Conservation (phyloP, 2,888 invertebrate species). For the Tiphia femorata region DNA sequence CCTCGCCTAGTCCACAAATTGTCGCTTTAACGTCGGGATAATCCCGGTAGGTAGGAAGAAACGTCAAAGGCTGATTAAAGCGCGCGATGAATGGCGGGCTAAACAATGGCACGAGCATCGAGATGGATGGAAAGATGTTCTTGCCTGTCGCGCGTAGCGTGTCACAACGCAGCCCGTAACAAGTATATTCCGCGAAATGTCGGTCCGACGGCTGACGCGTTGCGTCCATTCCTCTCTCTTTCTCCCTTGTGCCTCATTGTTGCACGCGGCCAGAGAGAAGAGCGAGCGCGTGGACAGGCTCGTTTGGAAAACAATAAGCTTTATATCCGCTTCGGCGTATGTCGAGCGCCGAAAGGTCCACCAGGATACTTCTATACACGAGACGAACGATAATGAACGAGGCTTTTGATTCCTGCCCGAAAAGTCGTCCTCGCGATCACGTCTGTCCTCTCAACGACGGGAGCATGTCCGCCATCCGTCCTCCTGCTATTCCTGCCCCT, state of each 20-base stretch:
- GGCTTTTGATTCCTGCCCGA: no score
- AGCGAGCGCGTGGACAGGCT: not conserved
- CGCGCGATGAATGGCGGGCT: slow-evolving; percentile 21
- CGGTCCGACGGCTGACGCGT: not conserved
- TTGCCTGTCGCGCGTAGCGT: no score
- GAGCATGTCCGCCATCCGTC: no score
- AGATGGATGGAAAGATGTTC: slow-evolving; percentile 11
- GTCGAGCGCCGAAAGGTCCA: no score
- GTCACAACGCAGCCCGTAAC: not conserved
- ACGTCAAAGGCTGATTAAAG: slow-evolving; percentile 38
- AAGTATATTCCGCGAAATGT: not conserved
- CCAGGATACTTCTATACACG: no score
- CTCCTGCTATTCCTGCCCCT: no score
- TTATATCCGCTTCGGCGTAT: not conserved
- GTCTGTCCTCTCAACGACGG: no score
- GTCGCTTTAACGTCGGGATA: no score
- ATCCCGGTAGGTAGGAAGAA: no score
- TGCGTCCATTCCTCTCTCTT: slow-evolving; percentile 1
- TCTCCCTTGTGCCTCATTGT: not conserved
- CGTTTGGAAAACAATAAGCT: not conserved
- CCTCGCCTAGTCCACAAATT: no score
- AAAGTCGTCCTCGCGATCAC: no score
- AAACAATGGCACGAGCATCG: slow-evolving; percentile 30
- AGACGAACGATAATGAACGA: not conserved
- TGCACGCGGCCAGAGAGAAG: not conserved